Percentiles rank a stretch among this genome's conserved stretches.
phyloP scores from a whole-genome alignment of 2,797 vertebrate species.

The Rhinophrynus dorsalis region DNA sequence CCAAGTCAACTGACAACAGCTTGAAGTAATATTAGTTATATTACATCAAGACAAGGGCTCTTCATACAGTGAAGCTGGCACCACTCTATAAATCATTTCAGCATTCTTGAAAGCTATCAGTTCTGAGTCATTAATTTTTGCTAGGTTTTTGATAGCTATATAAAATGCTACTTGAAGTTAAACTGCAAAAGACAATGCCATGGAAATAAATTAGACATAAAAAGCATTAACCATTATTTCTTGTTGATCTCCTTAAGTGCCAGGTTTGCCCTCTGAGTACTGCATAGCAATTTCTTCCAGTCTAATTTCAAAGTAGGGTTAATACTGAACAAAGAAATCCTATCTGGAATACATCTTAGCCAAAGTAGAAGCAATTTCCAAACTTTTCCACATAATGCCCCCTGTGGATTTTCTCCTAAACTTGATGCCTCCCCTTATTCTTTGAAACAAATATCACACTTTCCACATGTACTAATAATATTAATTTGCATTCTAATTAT shows the following conservation, averaged over 20 bases:
- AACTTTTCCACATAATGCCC: no score
- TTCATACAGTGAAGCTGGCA: slow-evolving; percentile 65
- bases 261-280: background rate
- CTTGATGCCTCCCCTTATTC: no score
- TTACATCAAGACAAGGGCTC: slow-evolving; percentile 68
- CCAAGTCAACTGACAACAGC: slow-evolving; percentile 74
- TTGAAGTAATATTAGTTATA: slow-evolving; percentile 73
- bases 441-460: no score
- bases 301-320: background rate
- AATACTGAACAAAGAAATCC: no score
- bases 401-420: no score
- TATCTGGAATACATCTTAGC: background rate
- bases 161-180: slow-evolving; percentile 62
- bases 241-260: slow-evolving; percentile 13
- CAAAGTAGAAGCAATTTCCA: background rate
- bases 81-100: slow-evolving; percentile 73
- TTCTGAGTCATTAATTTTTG: slow-evolving; percentile 73
- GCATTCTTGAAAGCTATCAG: slow-evolving; percentile 67
- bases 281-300: background rate
- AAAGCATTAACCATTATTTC: slow-evolving; percentile 29
- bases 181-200: slow-evolving; percentile 61
- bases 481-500: no score
- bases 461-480: no score
- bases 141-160: slow-evolving; percentile 63
- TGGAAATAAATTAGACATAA: slow-evolving; percentile 27